Conservation (phyloP, 1,140 invertebrate species). For the Gonioctena quinquepunctata region DNA sequence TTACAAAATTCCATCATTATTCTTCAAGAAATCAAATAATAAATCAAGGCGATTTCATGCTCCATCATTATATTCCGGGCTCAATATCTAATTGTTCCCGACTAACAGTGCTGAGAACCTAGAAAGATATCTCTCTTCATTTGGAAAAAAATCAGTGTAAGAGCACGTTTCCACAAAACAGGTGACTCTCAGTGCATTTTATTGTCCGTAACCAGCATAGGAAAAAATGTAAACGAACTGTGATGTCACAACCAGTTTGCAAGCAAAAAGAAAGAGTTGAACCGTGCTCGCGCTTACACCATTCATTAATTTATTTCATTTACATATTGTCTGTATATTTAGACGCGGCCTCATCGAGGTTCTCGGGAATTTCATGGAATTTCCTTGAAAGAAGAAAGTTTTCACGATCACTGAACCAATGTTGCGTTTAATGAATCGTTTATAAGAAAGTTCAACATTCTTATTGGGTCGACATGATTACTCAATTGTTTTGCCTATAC, state of each 20-base stretch:
- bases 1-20: too few relatives aligned
- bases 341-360: too few relatives aligned
- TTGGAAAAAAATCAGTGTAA: too few relatives aligned
- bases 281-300: background rate
- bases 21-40: too few relatives aligned
- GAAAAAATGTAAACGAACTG: background rate
- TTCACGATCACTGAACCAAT: background rate
- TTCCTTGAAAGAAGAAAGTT: background rate
- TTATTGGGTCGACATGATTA: background rate
- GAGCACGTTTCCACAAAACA: too few relatives aligned
- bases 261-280: background rate
- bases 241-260: constrained; percentile 1
- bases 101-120: too few relatives aligned
- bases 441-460: background rate
- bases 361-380: background rate
- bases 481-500: background rate
- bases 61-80: too few relatives aligned
- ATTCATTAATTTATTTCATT: background rate
- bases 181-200: too few relatives aligned
- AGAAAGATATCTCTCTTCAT: too few relatives aligned
- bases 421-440: background rate
- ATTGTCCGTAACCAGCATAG: background rate
- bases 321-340: background rate
- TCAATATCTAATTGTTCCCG: too few relatives aligned
- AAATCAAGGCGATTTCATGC: too few relatives aligned